Conservation (phyloP, 2,888 invertebrate genomes). For the Plebejus argus region DNA sequence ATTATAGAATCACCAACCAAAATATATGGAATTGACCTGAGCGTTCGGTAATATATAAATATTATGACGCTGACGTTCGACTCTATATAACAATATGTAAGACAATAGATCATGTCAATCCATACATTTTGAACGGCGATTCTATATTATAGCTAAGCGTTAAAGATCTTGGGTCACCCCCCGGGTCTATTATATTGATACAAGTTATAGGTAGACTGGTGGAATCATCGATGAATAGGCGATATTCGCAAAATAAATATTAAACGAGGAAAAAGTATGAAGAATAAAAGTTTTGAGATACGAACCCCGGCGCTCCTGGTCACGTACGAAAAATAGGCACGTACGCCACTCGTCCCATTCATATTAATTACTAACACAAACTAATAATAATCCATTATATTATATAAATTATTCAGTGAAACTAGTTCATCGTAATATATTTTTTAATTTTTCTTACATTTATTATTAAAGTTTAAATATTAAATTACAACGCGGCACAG, state of each 20-base stretch:
- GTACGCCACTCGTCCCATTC: background rate
- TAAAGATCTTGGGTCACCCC: too few species aligned
- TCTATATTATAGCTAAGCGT: too few species aligned
- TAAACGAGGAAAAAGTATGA: background rate
- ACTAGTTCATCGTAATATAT: background rate
- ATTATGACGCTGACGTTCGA: too few species aligned
- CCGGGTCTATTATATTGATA: too few species aligned
- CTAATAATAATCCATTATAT: background rate
- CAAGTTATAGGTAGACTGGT: background rate
- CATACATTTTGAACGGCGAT: too few species aligned
- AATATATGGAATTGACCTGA: too few species aligned
- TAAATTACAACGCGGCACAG: too few species aligned
- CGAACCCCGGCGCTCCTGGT: background rate
- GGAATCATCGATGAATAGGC: background rate
- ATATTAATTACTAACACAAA: conserved; percentile 8
- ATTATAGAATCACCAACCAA: too few species aligned
- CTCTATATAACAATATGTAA: too few species aligned
- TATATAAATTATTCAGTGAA: background rate
- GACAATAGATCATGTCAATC: too few species aligned
- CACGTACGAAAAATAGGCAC: conserved; percentile 21
- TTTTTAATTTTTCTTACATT: background rate
- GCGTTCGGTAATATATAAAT: too few species aligned
- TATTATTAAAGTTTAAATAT: too few species aligned
- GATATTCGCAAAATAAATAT: background rate
- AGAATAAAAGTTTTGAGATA: conserved; percentile 8